Evolutionary conservation across 53 echinoderm and acorn worm species (phyloP), one percentile per base, ranked within the genome.

Genomic region (Paelopatides confundens): DNA sequence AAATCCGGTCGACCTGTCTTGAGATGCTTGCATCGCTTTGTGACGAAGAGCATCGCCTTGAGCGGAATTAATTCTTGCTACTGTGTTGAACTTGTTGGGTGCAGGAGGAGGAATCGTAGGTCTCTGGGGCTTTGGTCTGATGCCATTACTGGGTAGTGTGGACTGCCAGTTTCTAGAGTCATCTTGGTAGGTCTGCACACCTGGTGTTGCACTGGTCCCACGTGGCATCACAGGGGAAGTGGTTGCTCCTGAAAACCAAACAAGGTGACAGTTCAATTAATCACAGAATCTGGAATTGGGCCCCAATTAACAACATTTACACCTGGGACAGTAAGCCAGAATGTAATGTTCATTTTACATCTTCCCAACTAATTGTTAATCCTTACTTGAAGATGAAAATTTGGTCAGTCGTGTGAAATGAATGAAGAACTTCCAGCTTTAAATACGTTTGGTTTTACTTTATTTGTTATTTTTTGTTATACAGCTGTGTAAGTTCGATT

Each of bases 1-100:
- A 58, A 87, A 62, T 1, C 27, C 63, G n/a, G 76, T 76, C 30
- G 77, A 62, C 30, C 35, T 37, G 62, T 76, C 87, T 0, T 86
- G 86, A 17, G 46, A 66, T 1, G 40, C 85, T 23, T 58, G 58
- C 18, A 58, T 58, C 6, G 58, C 58, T 23, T 58, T 17, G 58
- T 38, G 92, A 39, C 58, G 77, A 12, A 37, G 68, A 23, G 62
- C 24, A 13, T 62, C 38, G 7, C 66, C 76, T 29, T 86, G 86
- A 40, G 53, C 48, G 23, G 93, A 86, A 24, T 92, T 91, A 69
- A 96, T 96, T 35, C 93, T 87, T 21, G 93, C 93, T 8, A 96
- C 89, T 10, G 96, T 95, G 87, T 93, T 93, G 66, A 89, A 93
- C 36, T 89, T 89, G 67, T 82, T 87, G 6, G 90, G 77, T 0